A percentile compares a stretch with the other conserved stretches of the same genome.
These are phyloP conservation scores for Spodoptera frugiperda DNA, from an alignment of 1,140 invertebrate genomes.

Conservation along the genomic window DNA sequence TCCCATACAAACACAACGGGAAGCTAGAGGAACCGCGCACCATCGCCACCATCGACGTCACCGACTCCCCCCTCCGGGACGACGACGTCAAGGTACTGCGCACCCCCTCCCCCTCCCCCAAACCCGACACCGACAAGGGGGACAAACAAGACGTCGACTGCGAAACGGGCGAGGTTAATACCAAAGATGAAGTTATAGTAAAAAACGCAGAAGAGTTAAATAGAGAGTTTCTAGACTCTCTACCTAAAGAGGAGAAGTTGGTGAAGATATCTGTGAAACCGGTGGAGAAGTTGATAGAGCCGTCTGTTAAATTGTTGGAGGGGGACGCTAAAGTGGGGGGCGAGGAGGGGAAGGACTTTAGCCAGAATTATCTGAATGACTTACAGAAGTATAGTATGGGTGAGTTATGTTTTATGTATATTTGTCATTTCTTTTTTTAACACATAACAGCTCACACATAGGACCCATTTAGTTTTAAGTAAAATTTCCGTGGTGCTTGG, in stretches of 20 bases:
- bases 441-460: too few relatives aligned
- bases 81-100: constrained; percentile 57
- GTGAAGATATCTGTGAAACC: constrained; percentile 68
- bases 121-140: constrained; percentile 35
- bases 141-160: constrained; percentile 55
- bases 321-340: not conserved
- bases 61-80: constrained; percentile 57
- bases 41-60: constrained; percentile 67
- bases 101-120: constrained; percentile 61
- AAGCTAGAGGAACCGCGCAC: constrained; percentile 59
- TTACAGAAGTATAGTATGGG: constrained; percentile 4
- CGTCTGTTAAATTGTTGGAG: not conserved
- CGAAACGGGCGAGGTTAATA: constrained; percentile 58
- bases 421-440: too few relatives aligned
- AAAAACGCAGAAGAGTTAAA: constrained; percentile 79
- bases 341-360: constrained; percentile 26
- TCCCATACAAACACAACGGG: constrained; percentile 60
- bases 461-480: too few relatives aligned
- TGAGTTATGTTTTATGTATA: too few relatives aligned
- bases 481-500: too few relatives aligned
- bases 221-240: constrained; percentile 78
- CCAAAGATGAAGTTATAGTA: constrained; percentile 51
- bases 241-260: constrained; percentile 67
- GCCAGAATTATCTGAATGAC: constrained; percentile 37
- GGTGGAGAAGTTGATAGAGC: constrained; percentile 69